These are phyloP conservation scores for Diprion similis DNA, from an alignment of 1,140 invertebrate genomes.

Conservation along the genomic window DNA sequence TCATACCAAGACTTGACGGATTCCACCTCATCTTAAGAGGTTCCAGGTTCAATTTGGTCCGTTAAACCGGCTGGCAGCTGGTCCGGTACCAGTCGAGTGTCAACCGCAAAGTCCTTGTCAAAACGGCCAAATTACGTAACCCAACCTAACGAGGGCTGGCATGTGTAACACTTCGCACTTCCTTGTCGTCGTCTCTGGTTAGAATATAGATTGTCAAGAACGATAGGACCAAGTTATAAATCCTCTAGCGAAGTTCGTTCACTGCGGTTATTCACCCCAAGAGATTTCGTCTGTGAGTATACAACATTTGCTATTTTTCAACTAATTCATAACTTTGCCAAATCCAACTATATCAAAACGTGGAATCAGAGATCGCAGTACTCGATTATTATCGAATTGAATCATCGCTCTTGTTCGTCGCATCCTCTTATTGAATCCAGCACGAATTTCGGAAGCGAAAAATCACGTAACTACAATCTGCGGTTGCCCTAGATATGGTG, in stretches of 20 bases:
- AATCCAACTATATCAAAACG: too few species aligned
- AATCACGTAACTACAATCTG: too few species aligned
- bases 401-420: too few species aligned
- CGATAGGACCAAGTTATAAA: not conserved
- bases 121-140: conserved; percentile 2
- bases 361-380: too few species aligned
- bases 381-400: too few species aligned
- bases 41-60: not conserved
- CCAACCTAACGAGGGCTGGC: not conserved
- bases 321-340: too few species aligned
- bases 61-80: too few species aligned
- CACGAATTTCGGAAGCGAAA: too few species aligned
- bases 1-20: not conserved
- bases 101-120: not conserved
- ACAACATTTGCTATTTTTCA: too few species aligned
- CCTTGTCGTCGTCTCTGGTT: not conserved
- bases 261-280: not conserved
- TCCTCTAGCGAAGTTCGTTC: not conserved
- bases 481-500: too few species aligned
- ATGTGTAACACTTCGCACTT: not conserved
- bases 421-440: too few species aligned
- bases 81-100: not conserved
- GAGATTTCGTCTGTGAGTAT: not conserved
- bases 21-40: not conserved
- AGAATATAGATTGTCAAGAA: not conserved